A percentile compares a stretch with the other conserved stretches of the same genome.
Evolutionary conservation across 2,888 invertebrate genomes (phyloP).

Genomic region (Tryphoninae sp.): DNA sequence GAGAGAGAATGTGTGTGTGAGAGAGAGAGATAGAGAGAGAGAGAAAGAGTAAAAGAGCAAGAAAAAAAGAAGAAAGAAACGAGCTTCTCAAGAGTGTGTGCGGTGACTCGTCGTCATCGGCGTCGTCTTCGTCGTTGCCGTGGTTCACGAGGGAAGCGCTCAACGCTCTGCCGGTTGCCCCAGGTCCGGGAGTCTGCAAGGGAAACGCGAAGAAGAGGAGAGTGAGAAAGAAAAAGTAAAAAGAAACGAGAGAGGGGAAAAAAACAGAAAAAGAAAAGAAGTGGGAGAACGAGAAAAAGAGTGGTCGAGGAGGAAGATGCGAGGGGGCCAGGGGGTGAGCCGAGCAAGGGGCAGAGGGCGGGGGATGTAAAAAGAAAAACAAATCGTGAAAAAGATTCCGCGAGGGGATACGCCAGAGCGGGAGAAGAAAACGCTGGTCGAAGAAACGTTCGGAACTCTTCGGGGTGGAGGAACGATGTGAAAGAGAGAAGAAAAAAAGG

Average conservation of each 20-base stretch:
- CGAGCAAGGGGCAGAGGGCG: neutral
- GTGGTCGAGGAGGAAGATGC: conserved; percentile 30
- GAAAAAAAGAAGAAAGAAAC: conserved; percentile 48
- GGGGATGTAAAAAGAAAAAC: conserved; percentile 26
- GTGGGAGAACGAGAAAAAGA: conserved; percentile 27
- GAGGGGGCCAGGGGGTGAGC: conserved; percentile 23
- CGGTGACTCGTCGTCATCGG: conserved; percentile 54
- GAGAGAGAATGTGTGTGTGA: neutral
- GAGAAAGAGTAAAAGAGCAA: neutral
- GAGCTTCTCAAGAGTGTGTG: conserved; percentile 40
- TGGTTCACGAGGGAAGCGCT: conserved; percentile 57
- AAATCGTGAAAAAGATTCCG: conserved; percentile 36
- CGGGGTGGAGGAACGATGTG: conserved; percentile 1
- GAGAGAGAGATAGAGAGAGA: conserved; percentile 10
- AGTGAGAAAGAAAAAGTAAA: conserved; percentile 49
- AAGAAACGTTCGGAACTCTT: neutral
- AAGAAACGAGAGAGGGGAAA: conserved; percentile 49
- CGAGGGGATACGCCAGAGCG: conserved; percentile 21
- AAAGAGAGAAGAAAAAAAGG: conserved; percentile 53
- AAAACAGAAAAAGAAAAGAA: conserved; percentile 59
- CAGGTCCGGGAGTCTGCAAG: conserved; percentile 76
- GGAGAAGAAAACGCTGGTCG: conserved; percentile 11
- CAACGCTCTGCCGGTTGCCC: conserved; percentile 75
- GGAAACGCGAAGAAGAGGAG: conserved; percentile 41
- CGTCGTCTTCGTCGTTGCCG: no score